phyloP scores from a whole-genome alignment of 2,888 invertebrate species.

The Amiota minor region DNA sequence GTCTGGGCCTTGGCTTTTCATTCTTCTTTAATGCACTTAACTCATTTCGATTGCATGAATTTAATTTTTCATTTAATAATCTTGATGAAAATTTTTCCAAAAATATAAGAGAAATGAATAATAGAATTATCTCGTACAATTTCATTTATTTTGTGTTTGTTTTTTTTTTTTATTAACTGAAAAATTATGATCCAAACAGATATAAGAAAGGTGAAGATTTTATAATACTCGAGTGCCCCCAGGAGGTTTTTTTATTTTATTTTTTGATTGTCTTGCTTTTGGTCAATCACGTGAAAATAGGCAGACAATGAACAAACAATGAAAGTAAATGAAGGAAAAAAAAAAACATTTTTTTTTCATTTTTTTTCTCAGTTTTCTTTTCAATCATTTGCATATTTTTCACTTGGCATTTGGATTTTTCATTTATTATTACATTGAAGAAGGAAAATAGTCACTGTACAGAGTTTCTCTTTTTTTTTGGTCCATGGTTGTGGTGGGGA shows the following conservation, averaged over 20 bases:
- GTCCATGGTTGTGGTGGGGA: not conserved
- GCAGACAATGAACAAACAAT: conserved; percentile 11
- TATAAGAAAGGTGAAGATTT: too few species aligned
- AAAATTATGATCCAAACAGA: too few species aligned
- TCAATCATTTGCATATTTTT: conserved; percentile 55
- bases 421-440: not conserved
- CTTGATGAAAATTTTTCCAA: too few species aligned
- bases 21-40: too few species aligned
- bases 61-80: conserved; percentile 44
- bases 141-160: too few species aligned
- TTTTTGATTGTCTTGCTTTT: not conserved
- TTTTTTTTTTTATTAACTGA: too few species aligned
- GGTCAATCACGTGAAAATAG: conserved; percentile 13
- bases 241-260: not conserved
- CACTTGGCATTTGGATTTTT: conserved; percentile 42
- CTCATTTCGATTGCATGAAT: conserved; percentile 35
- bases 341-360: not conserved
- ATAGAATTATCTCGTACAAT: too few species aligned
- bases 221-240: not conserved
- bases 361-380: conserved; percentile 16
- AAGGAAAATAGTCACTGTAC: not conserved
- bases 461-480: not conserved
- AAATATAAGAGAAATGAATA: too few species aligned
- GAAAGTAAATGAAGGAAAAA: too few species aligned
- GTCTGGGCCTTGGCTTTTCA: too few species aligned